Conservation (phyloP, 2,113 vertebrate species). For the Clarias magur region DNA sequence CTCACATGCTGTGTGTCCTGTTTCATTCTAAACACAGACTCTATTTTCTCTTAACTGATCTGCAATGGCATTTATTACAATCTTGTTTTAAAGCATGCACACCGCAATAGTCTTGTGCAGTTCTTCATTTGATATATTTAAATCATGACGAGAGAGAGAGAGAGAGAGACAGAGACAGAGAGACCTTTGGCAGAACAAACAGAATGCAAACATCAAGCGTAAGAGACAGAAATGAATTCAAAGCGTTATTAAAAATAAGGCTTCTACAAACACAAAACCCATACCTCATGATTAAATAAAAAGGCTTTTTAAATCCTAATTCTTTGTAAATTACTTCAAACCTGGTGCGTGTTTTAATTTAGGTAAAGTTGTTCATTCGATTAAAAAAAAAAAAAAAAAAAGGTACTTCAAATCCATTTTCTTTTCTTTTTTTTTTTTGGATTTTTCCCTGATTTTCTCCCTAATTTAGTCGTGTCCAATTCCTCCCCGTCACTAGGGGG, state of each 20-base stretch:
- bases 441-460: too few relatives aligned
- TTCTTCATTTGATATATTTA: neutral
- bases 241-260: neutral
- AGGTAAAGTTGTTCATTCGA: neutral
- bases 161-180: neutral
- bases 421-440: too few relatives aligned
- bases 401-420: too few relatives aligned
- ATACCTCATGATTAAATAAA: neutral
- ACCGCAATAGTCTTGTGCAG: neutral
- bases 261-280: neutral
- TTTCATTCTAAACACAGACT: neutral
- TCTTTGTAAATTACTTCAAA: neutral
- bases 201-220: neutral
- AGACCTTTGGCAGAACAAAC: neutral
- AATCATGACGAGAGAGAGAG: neutral
- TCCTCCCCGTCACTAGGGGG: too few relatives aligned
- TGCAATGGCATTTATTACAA: neutral
- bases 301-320: neutral
- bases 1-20: conserved; percentile 23
- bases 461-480: too few relatives aligned
- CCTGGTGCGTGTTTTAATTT: neutral
- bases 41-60: neutral
- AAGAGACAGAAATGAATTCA: neutral
- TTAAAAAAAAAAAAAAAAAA: neutral
- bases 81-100: neutral